Base-by-base conservation (phyloP, 2,888 invertebrate genomes). In the Noctua pronuba region DNA sequence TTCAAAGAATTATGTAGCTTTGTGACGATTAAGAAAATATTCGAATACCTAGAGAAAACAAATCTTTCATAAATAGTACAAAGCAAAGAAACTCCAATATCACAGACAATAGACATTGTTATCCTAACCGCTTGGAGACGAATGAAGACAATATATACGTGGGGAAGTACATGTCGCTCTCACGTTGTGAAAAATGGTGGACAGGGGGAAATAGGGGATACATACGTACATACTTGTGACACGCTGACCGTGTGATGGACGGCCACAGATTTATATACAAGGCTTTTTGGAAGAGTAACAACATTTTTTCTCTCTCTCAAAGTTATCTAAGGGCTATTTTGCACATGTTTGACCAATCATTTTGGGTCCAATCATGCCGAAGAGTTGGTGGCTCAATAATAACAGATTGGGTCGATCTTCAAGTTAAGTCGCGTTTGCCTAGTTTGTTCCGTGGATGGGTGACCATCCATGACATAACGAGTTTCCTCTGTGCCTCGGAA, bases 161-260 rank as follows among this genome's bases (percentile, higher is more conserved):
- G 41, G 24, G 16, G n/a, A 38, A 49, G 49, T 13, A 58, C 49
- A 49, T 68, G 16, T 55, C 21, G 21, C 77, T 58, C 21, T 68
- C 31, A 52, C 24, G 49, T 18, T 52, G 44, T 44, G 64, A 75
- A 60, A 38, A 72, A 82, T 84, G 71, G 80, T 28, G 41, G 41
- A 58, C 64, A 62, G 55, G 62, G 31, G 67, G 68, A 80, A 60
- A 72, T 52, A 13, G 67, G n/a, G 75, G 70, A 60, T 68, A n/a
- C n/a, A n/a, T 24, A 84, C 35, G 18, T 35, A 52, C 67, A 70
- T 52, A 79, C 41, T 21, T 49, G 66, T 58, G 35, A 58, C 49
- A 41, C 38, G 69, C 55, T 71, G 64, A 24, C 38, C 28, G 31
- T 2, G 11, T 64, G 55, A 80, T 58, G 46, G 49, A 84, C n/a